phyloP scores from a whole-genome alignment of 2,113 vertebrate genomes.

The Eurypyga helias region DNA sequence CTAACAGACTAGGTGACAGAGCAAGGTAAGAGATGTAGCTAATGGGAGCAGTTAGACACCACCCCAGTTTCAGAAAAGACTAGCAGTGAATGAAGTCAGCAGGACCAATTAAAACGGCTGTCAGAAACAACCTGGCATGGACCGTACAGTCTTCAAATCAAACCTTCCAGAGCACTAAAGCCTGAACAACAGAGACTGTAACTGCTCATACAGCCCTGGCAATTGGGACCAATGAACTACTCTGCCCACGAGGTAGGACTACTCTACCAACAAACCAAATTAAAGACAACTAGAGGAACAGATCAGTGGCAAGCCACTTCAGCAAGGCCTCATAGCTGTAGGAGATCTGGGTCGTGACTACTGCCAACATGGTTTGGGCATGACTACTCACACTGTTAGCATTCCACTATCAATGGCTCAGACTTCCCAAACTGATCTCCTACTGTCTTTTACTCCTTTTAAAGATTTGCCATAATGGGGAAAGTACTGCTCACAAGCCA shows the following conservation, averaged over 20 bases:
- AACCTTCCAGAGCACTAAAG: background rate
- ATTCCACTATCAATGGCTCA: background rate
- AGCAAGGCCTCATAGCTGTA: background rate
- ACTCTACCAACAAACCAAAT: background rate
- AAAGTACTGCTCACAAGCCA: background rate
- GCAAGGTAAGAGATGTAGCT: background rate
- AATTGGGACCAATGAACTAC: background rate
- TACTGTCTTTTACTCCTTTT: background rate
- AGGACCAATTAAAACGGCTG: background rate
- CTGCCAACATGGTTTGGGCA: background rate
- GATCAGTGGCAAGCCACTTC: background rate
- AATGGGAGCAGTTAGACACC: background rate
- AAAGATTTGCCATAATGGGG: background rate
- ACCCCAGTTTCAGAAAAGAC: background rate
- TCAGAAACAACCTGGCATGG: background rate
- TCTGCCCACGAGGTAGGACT: background rate
- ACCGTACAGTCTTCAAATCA: background rate
- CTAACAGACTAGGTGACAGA: background rate
- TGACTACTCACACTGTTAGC: background rate
- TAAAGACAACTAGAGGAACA: background rate
- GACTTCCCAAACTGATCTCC: background rate
- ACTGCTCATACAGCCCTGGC: background rate
- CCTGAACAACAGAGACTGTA: background rate
- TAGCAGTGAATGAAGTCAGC: background rate
- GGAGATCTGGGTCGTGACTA: background rate